Conservation (phyloP, 2,888 invertebrate genomes). For the Halictus quadricinctus region DNA sequence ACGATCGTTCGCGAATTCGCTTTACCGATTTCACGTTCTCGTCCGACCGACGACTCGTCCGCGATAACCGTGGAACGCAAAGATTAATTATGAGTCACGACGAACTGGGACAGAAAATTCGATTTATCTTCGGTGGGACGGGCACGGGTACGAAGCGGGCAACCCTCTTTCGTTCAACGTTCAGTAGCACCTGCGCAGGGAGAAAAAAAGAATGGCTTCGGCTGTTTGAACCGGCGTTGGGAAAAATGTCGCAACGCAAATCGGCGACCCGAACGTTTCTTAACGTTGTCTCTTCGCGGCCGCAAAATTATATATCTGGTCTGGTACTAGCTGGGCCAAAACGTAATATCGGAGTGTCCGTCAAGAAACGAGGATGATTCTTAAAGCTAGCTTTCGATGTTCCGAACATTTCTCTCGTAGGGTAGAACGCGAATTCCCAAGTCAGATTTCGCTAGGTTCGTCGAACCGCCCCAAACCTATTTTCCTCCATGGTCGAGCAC, state of each 20-base stretch:
- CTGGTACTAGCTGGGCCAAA: neutral
- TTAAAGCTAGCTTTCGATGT: neutral
- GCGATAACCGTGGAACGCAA: constrained; percentile 16
- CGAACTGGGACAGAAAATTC: constrained; percentile 26
- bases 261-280: neutral
- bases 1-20: neutral
- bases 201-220: constrained; percentile 30
- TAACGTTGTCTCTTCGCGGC: neutral
- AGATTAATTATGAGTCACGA: constrained; percentile 50
- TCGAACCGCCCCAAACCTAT: neutral
- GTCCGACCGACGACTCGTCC: neutral
- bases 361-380: neutral
- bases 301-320: neutral
- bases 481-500: neutral
- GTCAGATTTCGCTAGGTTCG: no score
- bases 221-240: constrained; percentile 10
- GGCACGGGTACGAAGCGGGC: constrained; percentile 12
- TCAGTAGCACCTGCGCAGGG: constrained; percentile 49
- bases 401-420: neutral
- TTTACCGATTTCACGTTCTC: neutral
- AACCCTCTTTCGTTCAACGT: constrained; percentile 32
- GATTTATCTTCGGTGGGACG: constrained; percentile 42
- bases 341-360: neutral
- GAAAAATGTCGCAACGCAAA: constrained; percentile 23
- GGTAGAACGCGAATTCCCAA: neutral